Evolutionary conservation across 2,888 invertebrate genomes (phyloP), one percentile per base, ranked within the genome.

Genomic region (Miltochrista miniata): DNA sequence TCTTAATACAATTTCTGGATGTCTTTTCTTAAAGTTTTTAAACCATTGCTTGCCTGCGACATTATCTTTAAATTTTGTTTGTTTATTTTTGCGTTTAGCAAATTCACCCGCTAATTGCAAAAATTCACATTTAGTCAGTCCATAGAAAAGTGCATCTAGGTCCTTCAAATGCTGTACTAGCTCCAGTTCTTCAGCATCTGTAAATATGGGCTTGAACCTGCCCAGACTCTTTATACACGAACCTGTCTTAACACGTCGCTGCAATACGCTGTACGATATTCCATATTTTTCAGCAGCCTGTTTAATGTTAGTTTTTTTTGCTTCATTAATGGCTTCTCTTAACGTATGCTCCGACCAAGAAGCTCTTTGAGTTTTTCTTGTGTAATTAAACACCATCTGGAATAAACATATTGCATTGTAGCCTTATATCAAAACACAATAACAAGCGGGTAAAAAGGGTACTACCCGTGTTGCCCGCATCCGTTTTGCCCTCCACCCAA

Each of bases 61-160:
- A 45, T 45, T 45, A n/a, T 34, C 56, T 30, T 30, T 45, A 12
- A 34, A 34, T 34, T 1, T 34, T 34, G n/a, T 10, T 34, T 34
- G 34, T 11, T 12, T n/a, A 34, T 34, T 12, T 34, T 34, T 34
- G n/a, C n/a, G 11, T 34, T 10, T 34, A n/a, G 34, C 34, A 12
- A 34, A n/a, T 34, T 34, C 34, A n/a, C 34, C 34, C 11, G 12
- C 34, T n/a, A 34, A 11, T 34, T 34, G n/a, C 12, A 34, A n/a
- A 34, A 10, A 34, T 5, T 34, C 34, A n/a, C n/a, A 34, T 34
- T 12, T 11, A n/a, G 34, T n/a, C 34, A 34, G n/a, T n/a, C n/a
- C n/a, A n/a, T n/a, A n/a, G n/a, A n/a, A n/a, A n/a, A n/a, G n/a
- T 31, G 31, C 31, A 31, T 31, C 31, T 5, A 31, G 31, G 3